phyloP scores from a whole-genome alignment of 2,797 vertebrate genomes.

The Rhodeus uyekii region DNA sequence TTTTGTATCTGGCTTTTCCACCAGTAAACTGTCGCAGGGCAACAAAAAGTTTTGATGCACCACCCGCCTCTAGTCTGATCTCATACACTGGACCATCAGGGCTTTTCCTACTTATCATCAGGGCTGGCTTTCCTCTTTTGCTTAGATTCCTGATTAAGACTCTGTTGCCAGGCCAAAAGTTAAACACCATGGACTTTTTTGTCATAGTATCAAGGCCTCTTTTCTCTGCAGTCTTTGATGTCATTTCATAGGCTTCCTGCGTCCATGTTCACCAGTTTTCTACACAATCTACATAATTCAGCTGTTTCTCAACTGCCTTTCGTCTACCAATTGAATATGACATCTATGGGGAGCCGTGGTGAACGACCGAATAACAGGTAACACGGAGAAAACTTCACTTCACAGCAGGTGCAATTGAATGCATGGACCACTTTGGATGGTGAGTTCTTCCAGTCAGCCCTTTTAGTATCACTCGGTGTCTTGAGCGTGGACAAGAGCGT shows the following conservation, averaged over 20 bases:
- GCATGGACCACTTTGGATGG: neutral
- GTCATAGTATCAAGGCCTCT: neutral
- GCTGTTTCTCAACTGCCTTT: too few relatives aligned
- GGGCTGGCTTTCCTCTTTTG: neutral
- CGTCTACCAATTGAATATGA: too few relatives aligned
- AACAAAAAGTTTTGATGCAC: too few relatives aligned
- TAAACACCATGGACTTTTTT: neutral
- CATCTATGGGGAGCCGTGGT: too few relatives aligned
- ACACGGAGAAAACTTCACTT: neutral
- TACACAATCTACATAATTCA: constrained; percentile 4
- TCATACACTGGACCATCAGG: neutral
- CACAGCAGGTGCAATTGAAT: neutral
- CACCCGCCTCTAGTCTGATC: neutral
- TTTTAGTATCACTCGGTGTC: constrained; percentile 64
- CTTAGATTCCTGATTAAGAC: neutral
- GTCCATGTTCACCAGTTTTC: neutral
- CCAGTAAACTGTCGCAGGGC: too few relatives aligned
- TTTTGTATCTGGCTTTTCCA: too few relatives aligned
- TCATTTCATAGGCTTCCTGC: neutral
- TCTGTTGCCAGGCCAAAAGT: too few relatives aligned
- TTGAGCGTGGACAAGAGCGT: neutral
- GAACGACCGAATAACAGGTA: too few relatives aligned
- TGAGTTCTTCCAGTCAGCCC: neutral
- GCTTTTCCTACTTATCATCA: neutral
- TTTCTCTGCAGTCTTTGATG: neutral